phyloP scores from a whole-genome alignment of 2,888 invertebrate genomes.

The Miltochrista miniata region DNA sequence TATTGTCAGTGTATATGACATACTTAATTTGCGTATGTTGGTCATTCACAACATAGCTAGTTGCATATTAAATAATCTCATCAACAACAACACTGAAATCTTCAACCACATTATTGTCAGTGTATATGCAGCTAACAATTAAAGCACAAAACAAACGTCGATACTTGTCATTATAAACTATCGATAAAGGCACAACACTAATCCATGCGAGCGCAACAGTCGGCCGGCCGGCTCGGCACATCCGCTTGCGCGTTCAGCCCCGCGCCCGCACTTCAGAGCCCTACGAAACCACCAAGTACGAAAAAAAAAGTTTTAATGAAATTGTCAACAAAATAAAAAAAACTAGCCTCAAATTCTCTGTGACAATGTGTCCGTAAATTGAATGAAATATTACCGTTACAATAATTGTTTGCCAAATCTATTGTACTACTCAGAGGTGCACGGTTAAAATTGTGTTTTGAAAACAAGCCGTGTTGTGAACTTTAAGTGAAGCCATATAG shows the following conservation, averaged over 20 bases:
- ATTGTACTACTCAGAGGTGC: conserved; percentile 17
- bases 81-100: no score
- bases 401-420: conserved; percentile 17
- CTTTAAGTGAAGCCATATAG: conserved; percentile 52
- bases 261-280: conserved; percentile 59
- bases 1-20: no score
- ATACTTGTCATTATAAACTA: conserved; percentile 55
- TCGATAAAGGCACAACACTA: conserved; percentile 65
- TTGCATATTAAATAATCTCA: no score
- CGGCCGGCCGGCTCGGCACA: conserved; percentile 75
- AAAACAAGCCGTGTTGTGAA: conserved; percentile 44
- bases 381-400: conserved; percentile 12
- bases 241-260: conserved; percentile 77
- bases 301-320: conserved; percentile 22
- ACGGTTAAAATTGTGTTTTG: conserved; percentile 34
- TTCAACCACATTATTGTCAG: no score
- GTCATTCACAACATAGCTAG: no score
- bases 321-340: conserved; percentile 9
- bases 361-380: conserved; percentile 32
- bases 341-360: conserved; percentile 6
- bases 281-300: conserved; percentile 20
- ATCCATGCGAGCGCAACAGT: conserved; percentile 60
- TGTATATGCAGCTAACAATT: no score
- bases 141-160: no score
- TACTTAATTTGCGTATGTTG: no score